These are phyloP conservation scores for Oscheius sp. DNA, from an alignment of 2,888 invertebrate genomes.

Conservation along the genomic window DNA sequence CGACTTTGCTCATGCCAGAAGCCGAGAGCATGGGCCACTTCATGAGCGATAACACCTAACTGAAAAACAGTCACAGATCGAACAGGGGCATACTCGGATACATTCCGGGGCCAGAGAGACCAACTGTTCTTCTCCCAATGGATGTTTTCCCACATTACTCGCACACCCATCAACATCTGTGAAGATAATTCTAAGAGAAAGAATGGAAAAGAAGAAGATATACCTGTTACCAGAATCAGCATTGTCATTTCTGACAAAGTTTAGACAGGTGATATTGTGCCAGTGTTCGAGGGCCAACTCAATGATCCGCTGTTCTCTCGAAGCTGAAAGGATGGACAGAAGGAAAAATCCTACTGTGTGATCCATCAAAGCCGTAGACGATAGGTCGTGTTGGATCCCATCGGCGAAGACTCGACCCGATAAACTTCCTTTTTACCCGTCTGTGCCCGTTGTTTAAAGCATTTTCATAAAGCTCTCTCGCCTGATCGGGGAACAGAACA, in stretches of 20 bases:
- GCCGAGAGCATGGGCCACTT: conserved; percentile 70
- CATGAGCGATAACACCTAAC: conserved; percentile 71
- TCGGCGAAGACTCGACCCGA: conserved; percentile 65
- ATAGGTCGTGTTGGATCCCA: conserved; percentile 68
- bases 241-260: conserved; percentile 62
- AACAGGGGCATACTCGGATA: conserved; percentile 56
- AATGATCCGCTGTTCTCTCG: conserved; percentile 68
- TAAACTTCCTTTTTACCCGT: conserved; percentile 65
- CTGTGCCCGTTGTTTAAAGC: conserved; percentile 46
- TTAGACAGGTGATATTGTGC: conserved; percentile 70
- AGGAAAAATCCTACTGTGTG: conserved; percentile 56
- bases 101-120: conserved; percentile 71
- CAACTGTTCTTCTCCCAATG: conserved; percentile 69
- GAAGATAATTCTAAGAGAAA: conserved; percentile 69
- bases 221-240: conserved; percentile 35
- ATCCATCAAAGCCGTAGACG: conserved; percentile 69
- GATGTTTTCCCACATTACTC: conserved; percentile 67
- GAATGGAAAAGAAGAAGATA: neutral
- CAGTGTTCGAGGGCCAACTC: conserved; percentile 70
- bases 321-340: conserved; percentile 50
- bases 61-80: conserved; percentile 34
- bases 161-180: conserved; percentile 70
- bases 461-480: conserved; percentile 58
- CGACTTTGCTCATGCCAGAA: conserved; percentile 71
- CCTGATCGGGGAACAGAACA: conserved; percentile 67